A percentile compares a stretch with the other conserved stretches of the same genome.
phyloP scores from a whole-genome alignment of 2,113 vertebrate genomes.

The Prunella himalayana region DNA sequence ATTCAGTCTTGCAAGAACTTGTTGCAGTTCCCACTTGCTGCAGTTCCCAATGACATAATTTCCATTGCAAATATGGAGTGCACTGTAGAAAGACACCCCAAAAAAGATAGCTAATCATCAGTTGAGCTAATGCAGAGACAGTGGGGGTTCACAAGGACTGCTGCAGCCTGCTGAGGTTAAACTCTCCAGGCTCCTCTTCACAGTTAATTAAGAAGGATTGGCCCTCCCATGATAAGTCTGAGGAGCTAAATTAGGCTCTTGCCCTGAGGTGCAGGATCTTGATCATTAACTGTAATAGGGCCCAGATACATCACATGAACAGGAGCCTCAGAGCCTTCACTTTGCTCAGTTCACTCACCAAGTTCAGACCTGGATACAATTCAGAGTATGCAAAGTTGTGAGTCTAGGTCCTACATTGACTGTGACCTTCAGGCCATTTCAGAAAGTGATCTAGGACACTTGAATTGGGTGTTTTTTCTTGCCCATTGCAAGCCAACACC shows the following conservation, averaged over 20 bases:
- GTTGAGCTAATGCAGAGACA: background rate
- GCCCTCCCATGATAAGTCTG: background rate
- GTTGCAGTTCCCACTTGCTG: background rate
- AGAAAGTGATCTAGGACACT: background rate
- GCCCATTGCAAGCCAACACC: background rate
- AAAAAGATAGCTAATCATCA: background rate
- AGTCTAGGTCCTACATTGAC: rapidly evolving
- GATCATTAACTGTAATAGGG: background rate
- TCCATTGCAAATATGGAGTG: background rate
- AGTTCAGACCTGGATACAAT: background rate
- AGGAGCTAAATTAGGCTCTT: background rate
- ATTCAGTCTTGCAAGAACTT: background rate
- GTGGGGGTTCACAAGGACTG: background rate
- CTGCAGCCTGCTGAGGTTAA: background rate
- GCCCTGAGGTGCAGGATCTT: background rate
- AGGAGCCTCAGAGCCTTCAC: background rate
- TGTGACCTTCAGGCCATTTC: background rate
- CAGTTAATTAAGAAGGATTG: background rate
- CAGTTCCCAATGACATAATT: background rate
- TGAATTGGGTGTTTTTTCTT: background rate
- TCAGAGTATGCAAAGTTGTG: background rate
- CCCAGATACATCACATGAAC: background rate
- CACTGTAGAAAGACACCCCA: background rate
- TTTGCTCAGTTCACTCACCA: background rate
- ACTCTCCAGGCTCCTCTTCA: background rate